Base-by-base conservation (phyloP, 2,888 invertebrate genomes). In the Andrena minutula region DNA sequence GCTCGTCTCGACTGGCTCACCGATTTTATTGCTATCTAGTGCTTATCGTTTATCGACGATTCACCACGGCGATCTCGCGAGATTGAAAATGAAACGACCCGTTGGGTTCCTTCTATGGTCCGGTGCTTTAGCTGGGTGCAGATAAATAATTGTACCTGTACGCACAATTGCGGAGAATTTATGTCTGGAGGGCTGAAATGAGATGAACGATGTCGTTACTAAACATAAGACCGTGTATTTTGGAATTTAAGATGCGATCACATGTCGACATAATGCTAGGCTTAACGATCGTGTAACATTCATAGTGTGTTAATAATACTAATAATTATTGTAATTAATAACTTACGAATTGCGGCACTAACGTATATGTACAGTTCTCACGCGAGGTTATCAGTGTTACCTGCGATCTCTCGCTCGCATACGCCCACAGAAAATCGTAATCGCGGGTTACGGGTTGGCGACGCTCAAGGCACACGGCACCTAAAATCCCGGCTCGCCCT, bases 381-480 rank as follows among this genome's bases (percentile, higher is more conserved):
- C 77, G 71, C 84, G 86, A 88, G 80, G 79, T 78, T 85, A 75
- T 53, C 26, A 49, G 28, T 70, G 53, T 68, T 53, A 41, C 6
- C 65, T 68, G 49, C 58, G 28, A 58, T 58, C 28, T 28, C 4
- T 51, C 58, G 2, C 58, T 64, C 41, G 23, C 56, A 51, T 60
- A n/a, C 35, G 49, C 51, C 16, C 68, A 71, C 69, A 65, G 58
- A 56, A 70, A 26, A 49, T 80, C 20, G 30, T 77, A 41, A 64
- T 74, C 64, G 51, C 71, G 32, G 56, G 68, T 79, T 75, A 74
- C 30, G 16, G 41, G 58, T 58, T 61, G 63, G 74, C 75, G 80
- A 86, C 79, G 84, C 86, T 84, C 87, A 90, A 90, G 90, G 90
- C 89, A 89, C 89, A 83, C 85, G 84, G 82, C 85, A 79, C 65